Evolutionary conservation across 2,113 vertebrate species (phyloP).

Genomic region (Heteronetta atricapilla): DNA sequence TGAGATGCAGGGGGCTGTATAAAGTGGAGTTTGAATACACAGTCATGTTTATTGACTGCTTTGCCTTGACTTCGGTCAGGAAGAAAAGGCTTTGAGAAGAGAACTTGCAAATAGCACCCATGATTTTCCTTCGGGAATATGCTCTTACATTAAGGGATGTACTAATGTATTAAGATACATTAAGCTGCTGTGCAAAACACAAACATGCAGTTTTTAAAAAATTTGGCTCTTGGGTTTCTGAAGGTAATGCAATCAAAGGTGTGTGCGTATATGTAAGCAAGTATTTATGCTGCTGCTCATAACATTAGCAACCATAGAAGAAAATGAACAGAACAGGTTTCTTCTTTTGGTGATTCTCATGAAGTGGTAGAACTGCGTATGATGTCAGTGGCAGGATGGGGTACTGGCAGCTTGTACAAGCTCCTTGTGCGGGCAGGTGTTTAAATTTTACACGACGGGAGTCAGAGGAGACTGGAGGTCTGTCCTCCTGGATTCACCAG

Average conservation of each 20-base stretch:
- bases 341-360: not conserved
- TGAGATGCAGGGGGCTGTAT: slow-evolving; percentile 62
- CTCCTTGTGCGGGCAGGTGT: not conserved
- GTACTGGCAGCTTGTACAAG: not conserved
- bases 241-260: not conserved
- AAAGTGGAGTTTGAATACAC: not conserved
- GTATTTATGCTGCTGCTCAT: not conserved
- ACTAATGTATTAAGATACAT: too few species aligned
- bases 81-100: not conserved
- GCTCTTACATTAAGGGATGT: not conserved
- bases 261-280: not conserved
- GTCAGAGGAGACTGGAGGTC: not conserved
- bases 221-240: not conserved
- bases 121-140: not conserved
- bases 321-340: not conserved
- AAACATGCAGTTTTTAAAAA: not conserved
- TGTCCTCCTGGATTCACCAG: not conserved
- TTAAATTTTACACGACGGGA: not conserved
- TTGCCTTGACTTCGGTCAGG: not conserved
- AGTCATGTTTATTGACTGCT: not conserved
- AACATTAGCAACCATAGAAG: not conserved
- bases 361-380: not conserved
- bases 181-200: not conserved
- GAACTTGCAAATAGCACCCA: not conserved
- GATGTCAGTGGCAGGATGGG: not conserved